Conservation (phyloP, 2,888 invertebrate species). For the Caenorhabditis doughertyi region DNA sequence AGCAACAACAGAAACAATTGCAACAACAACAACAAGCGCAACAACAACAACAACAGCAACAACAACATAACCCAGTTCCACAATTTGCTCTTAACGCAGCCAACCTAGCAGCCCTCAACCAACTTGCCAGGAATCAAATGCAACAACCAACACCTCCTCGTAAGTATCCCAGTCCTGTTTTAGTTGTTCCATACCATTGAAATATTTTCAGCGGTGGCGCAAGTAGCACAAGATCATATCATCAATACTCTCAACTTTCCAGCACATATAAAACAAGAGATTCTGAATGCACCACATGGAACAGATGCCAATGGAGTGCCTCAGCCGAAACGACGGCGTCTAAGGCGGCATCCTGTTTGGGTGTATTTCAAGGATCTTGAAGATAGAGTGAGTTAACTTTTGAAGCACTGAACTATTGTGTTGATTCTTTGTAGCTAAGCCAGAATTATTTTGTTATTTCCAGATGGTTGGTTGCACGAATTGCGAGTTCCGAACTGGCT, state of each 20-base stretch:
- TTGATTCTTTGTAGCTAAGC: too few relatives aligned
- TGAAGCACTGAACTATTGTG: not conserved
- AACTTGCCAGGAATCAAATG: constrained; percentile 65
- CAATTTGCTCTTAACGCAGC: constrained; percentile 70
- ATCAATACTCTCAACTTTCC: constrained; percentile 68
- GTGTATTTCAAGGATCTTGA: constrained; percentile 79
- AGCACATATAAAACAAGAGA: constrained; percentile 64
- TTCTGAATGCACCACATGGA: constrained; percentile 70
- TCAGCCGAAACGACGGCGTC: constrained; percentile 75
- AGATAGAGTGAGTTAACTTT: constrained; percentile 73
- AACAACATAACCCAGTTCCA: constrained; percentile 40
- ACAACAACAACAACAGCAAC: constrained; percentile 28
- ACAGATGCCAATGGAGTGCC: constrained; percentile 73
- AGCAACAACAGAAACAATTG: constrained; percentile 56
- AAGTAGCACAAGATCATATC: constrained; percentile 62
- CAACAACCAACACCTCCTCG: constrained; percentile 44
- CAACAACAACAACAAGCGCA: constrained; percentile 60
- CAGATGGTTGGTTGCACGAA: constrained; percentile 80
- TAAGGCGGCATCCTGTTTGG: constrained; percentile 81
- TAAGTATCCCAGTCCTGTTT: not conserved
- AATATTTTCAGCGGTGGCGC: constrained; percentile 10
- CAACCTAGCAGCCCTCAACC: constrained; percentile 70
- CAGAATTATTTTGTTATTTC: constrained; percentile 5
- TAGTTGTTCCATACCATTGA: not conserved
- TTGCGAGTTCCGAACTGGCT: constrained; percentile 79